phyloP scores from a whole-genome alignment of 2,888 invertebrate genomes.

The Rotaria sp. region DNA sequence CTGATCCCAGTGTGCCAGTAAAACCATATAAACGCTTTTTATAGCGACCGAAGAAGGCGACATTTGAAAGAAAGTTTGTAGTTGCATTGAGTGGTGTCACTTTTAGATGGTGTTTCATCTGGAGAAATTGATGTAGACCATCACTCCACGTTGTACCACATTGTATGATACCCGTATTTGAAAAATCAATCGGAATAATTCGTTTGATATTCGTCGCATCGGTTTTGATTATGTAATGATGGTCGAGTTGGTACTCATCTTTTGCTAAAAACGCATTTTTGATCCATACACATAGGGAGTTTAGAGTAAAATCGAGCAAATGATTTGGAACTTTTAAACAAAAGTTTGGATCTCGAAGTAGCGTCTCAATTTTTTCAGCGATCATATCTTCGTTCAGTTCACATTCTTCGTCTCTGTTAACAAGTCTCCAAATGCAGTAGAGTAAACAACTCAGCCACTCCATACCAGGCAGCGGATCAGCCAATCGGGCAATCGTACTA shows the following conservation, averaged over 20 bases:
- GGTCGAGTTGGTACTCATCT: slow-evolving; percentile 39
- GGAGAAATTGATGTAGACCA: too few relatives aligned
- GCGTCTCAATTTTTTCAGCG: background rate
- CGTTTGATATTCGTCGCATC: slow-evolving; percentile 25
- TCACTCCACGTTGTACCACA: slow-evolving; percentile 43
- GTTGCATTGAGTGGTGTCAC: slow-evolving; percentile 41
- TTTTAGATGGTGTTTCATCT: slow-evolving; percentile 43
- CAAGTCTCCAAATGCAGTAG: background rate
- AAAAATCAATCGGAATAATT: slow-evolving; percentile 43
- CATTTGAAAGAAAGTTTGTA: slow-evolving; percentile 43
- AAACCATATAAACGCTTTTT: slow-evolving; percentile 46
- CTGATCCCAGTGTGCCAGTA: slow-evolving; percentile 43
- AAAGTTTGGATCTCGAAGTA: background rate
- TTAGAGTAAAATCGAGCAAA: slow-evolving; percentile 32
- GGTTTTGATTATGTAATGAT: slow-evolving; percentile 42
- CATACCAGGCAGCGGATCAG: background rate
- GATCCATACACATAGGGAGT: slow-evolving; percentile 40
- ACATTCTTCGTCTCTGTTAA: background rate
- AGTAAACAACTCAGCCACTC: background rate
- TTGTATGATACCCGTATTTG: slow-evolving; percentile 43
- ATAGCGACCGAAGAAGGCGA: slow-evolving; percentile 41
- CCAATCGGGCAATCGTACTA: background rate
- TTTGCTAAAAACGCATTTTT: slow-evolving; percentile 42
- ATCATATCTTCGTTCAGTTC: background rate
- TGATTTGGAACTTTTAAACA: background rate